A percentile compares a stretch with the other conserved stretches of the same genome.
These are phyloP conservation scores for Denticeps clupeoides DNA, from an alignment of 2,797 vertebrate species.

Conservation along the genomic window DNA sequence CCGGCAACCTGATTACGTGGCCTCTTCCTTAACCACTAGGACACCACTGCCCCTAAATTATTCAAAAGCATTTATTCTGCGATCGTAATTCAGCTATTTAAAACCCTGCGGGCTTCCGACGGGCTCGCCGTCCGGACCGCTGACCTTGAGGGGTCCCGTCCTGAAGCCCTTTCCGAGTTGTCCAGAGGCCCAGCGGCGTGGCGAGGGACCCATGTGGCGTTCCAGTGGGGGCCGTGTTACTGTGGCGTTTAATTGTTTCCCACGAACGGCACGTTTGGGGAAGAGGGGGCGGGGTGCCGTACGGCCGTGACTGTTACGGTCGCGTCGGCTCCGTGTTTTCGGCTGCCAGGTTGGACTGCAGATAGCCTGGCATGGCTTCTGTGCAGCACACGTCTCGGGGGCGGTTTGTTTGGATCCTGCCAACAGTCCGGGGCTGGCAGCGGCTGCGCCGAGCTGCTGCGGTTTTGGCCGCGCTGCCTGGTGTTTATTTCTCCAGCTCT, in stretches of 20 bases:
- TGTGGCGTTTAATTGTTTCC: slow-evolving; percentile 28
- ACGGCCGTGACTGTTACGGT: slow-evolving; percentile 2
- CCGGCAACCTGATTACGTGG: too few species aligned
- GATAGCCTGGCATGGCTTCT: slow-evolving; percentile 13
- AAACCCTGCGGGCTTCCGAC: neutral
- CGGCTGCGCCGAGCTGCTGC: neutral
- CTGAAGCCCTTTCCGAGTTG: too few species aligned
- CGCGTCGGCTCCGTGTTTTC: neutral
- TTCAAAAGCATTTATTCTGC: too few species aligned
- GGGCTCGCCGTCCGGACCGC: neutral
- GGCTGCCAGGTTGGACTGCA: slow-evolving; percentile 3
- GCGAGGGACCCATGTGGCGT: slow-evolving; percentile 3
- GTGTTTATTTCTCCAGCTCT: slow-evolving; percentile 20
- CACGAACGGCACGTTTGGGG: neutral
- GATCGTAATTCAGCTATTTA: too few species aligned
- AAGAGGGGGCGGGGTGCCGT: neutral
- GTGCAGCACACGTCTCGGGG: slow-evolving; percentile 3
- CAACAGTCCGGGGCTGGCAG: neutral
- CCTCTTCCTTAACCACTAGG: too few species aligned
- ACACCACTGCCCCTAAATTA: too few species aligned
- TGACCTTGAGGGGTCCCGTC: neutral
- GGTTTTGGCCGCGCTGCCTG: neutral
- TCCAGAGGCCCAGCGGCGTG: neutral
- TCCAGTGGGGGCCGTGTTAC: slow-evolving; percentile 15
- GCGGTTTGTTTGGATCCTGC: neutral